These are phyloP conservation scores for Hystrix cristata DNA, from an alignment of 2,113 vertebrate genomes.

Conservation along the genomic window DNA sequence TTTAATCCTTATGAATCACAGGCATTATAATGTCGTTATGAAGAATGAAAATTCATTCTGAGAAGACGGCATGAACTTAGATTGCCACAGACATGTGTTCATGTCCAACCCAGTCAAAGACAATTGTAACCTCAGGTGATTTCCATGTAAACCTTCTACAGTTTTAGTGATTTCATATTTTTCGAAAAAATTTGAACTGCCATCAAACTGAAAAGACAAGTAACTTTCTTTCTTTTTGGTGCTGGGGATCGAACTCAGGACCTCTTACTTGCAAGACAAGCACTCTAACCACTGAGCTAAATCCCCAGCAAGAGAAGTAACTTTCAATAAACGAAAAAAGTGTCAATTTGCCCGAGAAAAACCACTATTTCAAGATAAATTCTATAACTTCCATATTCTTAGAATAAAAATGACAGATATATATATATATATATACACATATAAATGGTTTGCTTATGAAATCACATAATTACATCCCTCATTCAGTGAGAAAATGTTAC, in stretches of 20 bases:
- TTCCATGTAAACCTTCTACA: not conserved
- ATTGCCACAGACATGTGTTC: not conserved
- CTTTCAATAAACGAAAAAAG: not conserved
- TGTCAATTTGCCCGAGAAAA: not conserved
- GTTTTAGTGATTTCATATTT: not conserved
- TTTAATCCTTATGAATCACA: constrained; percentile 33
- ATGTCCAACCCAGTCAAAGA: not conserved
- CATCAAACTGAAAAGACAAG: not conserved
- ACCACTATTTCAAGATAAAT: not conserved
- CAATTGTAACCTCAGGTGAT: not conserved
- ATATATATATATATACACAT: not conserved
- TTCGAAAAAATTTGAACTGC: not conserved
- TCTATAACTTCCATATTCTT: not conserved
- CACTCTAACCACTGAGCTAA: too few relatives aligned
- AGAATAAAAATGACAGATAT: not conserved
- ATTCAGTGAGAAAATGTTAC: not conserved
- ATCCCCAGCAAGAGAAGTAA: not conserved
- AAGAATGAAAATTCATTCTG: not conserved
- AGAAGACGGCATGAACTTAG: not conserved
- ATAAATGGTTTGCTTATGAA: not conserved
- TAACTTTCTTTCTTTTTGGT: not conserved
- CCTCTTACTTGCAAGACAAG: too few relatives aligned
- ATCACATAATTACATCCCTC: not conserved
- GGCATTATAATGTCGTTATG: not conserved
- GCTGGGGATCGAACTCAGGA: too few relatives aligned